A percentile compares a stretch with the other conserved stretches of the same genome.
phyloP scores from a whole-genome alignment of 1,140 invertebrate species.

The Atta texana region DNA sequence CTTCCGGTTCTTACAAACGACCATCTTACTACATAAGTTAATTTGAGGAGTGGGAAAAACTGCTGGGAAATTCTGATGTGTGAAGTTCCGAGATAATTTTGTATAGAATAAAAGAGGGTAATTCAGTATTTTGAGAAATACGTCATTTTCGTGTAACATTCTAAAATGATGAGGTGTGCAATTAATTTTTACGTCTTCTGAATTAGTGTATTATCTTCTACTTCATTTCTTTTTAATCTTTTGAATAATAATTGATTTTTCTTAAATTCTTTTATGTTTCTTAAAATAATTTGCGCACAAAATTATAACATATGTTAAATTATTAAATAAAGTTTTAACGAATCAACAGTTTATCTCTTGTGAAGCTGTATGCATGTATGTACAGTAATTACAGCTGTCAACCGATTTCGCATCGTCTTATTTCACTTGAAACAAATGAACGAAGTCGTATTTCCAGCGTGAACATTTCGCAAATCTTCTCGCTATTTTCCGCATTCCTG shows the following conservation, averaged over 20 bases:
- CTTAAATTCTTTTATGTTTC: background rate
- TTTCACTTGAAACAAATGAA: background rate
- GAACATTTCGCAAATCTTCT: background rate
- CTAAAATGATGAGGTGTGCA: no score
- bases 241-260: background rate
- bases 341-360: background rate
- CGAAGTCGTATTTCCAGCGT: no score
- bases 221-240: background rate
- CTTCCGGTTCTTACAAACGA: slow-evolving; percentile 7
- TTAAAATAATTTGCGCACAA: background rate
- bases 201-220: background rate
- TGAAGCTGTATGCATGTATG: background rate
- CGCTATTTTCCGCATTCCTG: slow-evolving; percentile 5
- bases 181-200: background rate
- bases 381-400: background rate
- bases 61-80: background rate
- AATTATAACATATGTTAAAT: background rate
- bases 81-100: background rate
- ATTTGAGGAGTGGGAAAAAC: background rate
- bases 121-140: background rate
- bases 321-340: background rate
- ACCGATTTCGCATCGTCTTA: background rate
- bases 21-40: background rate
- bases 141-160: background rate
- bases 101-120: background rate